phyloP scores from a whole-genome alignment of 2,888 invertebrate genomes.

The Timandra comae region DNA sequence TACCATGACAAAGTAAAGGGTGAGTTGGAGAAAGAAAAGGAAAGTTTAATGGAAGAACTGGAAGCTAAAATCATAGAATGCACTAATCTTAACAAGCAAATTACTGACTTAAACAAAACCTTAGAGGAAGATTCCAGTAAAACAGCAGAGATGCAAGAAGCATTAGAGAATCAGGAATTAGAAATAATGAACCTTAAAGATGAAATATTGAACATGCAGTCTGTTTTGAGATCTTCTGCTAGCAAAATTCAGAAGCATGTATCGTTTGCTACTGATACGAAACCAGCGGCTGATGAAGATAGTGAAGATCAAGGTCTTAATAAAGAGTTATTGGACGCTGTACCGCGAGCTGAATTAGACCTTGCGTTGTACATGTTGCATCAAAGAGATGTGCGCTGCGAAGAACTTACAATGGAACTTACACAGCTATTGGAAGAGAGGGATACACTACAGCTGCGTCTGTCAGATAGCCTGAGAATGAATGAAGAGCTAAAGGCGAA shows the following conservation, averaged over 20 bases:
- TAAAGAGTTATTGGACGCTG: slow-evolving; percentile 52
- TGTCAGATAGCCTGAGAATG: slow-evolving; percentile 87
- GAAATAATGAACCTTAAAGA: slow-evolving; percentile 85
- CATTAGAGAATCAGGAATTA: slow-evolving; percentile 81
- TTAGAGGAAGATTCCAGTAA: slow-evolving; percentile 75
- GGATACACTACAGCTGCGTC: slow-evolving; percentile 87
- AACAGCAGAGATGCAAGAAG: slow-evolving; percentile 75
- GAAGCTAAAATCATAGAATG: slow-evolving; percentile 66
- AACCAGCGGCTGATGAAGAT: slow-evolving; percentile 38
- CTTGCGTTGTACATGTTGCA: slow-evolving; percentile 90
- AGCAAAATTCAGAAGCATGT: slow-evolving; percentile 65
- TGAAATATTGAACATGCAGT: slow-evolving; percentile 68
- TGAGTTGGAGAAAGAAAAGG: slow-evolving; percentile 45
- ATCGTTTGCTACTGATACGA: slow-evolving; percentile 64
- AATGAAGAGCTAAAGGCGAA: slow-evolving; percentile 76
- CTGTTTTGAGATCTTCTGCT: slow-evolving; percentile 41
- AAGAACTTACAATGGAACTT: slow-evolving; percentile 90
- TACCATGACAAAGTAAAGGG: slow-evolving; percentile 40
- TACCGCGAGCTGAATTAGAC: slow-evolving; percentile 82
- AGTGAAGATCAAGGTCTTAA: slow-evolving; percentile 27
- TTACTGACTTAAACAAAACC: slow-evolving; percentile 70
- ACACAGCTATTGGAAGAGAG: slow-evolving; percentile 89
- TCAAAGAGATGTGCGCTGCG: slow-evolving; percentile 89
- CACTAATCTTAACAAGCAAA: slow-evolving; percentile 63
- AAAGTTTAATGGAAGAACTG: slow-evolving; percentile 44